Evolutionary conservation across 2,888 invertebrate species (phyloP), one percentile per base, ranked within the genome.

Genomic region (Gandaritis pyraliata): DNA sequence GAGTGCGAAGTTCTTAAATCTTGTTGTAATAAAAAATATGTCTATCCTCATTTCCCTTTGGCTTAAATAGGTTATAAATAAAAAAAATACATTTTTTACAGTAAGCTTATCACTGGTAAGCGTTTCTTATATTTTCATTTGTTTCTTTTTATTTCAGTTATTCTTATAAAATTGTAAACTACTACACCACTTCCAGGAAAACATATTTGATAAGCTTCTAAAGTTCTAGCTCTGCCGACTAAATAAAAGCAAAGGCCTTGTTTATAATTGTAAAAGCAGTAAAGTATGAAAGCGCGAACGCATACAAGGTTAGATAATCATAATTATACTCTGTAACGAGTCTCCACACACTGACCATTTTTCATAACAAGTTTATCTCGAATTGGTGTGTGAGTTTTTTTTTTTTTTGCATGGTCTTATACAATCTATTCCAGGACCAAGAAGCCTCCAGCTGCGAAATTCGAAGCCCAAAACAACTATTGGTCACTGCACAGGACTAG

Each of bases 401-500:
- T 15, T 45, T 10, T 43, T 49, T 29, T 12, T 36, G 29, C 39
- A 41, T 57, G 38, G 16, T 12, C 36, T 54, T 23, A 15, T 50
- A 55, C 43, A 12, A 48, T 18, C 46, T 58, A 60, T 72, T 66
- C 52, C 65, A 68, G 72, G 33, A 39, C 23, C 38, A 33, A 18
- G 64, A 71, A 65, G 67, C 73, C 65, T 65, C 65, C 30, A 63
- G 60, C 61, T 23, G 68, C 66, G 66, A 64, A 72, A 72, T 68
- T 33, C 68, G 95, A 94, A 94, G 93, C 94, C 95, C 95, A 96
- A 95, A 96, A 95, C 96, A 97, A 97, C 97, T 97, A 97, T 97
- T 97, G 97, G 97, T 97, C 97, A 97, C 96, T 96, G 97, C 97
- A 96, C 97, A 97, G 97, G 97, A 97, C 96, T 97, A 96, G 90